These are phyloP conservation scores for Calephelis perditalis DNA, from an alignment of 2,888 invertebrate genomes.

Conservation along the genomic window DNA sequence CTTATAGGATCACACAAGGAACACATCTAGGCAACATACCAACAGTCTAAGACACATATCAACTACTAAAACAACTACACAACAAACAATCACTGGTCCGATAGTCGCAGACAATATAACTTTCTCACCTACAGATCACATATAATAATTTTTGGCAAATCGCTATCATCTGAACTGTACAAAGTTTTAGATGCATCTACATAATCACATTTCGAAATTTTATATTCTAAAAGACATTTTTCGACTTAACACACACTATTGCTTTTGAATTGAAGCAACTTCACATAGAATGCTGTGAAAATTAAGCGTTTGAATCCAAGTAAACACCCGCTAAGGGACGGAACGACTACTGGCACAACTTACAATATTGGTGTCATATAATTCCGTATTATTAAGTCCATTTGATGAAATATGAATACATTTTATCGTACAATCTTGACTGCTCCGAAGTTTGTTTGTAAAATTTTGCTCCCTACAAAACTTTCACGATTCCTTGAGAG, in stretches of 20 bases:
- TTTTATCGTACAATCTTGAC: too few relatives aligned
- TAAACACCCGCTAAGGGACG: conserved; percentile 61
- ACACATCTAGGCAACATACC: conserved; percentile 43
- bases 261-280: conserved; percentile 7
- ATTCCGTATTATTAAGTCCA: conserved; percentile 42
- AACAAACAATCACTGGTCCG: conserved; percentile 70
- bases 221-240: conserved; percentile 14
- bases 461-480: too few relatives aligned
- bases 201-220: conserved; percentile 19
- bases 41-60: conserved; percentile 64
- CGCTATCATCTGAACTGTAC: conserved; percentile 52
- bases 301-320: conserved; percentile 29
- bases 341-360: conserved; percentile 55
- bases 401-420: conserved; percentile 22
- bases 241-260: conserved; percentile 13
- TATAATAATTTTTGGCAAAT: conserved; percentile 65
- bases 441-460: too few relatives aligned
- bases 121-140: conserved; percentile 63
- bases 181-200: conserved; percentile 30
- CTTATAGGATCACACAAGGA: conserved; percentile 21
- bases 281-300: conserved; percentile 19
- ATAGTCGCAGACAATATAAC: conserved; percentile 48
- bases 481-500: too few relatives aligned
- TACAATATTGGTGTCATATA: conserved; percentile 58
- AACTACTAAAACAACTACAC: conserved; percentile 63